These are phyloP conservation scores for Orthosia gracilis DNA, from an alignment of 2,888 invertebrate genomes.

Conservation along the genomic window DNA sequence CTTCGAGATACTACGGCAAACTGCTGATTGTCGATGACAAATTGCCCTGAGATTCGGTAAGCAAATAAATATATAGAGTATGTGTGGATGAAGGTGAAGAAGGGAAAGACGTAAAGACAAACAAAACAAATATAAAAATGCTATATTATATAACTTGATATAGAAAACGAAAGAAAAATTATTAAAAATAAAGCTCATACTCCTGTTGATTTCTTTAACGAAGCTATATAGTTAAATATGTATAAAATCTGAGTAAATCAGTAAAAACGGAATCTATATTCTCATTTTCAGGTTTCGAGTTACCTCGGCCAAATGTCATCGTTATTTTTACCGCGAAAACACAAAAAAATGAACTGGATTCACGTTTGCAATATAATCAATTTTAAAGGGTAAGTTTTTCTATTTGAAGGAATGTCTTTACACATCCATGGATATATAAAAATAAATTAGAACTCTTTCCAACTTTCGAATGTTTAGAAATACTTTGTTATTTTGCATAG, in stretches of 20 bases:
- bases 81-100: not conserved
- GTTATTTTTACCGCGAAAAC: not conserved
- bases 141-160: too few relatives aligned
- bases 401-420: not conserved
- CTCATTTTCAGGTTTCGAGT: not conserved
- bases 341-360: not conserved
- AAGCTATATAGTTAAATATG: not conserved
- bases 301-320: not conserved
- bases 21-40: constrained; percentile 58
- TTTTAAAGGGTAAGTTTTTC: too few relatives aligned
- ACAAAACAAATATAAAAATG: not conserved
- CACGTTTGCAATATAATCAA: not conserved
- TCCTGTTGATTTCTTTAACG: not conserved
- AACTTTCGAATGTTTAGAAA: not conserved
- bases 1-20: constrained; percentile 28
- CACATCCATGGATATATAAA: not conserved
- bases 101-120: not conserved
- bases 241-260: not conserved
- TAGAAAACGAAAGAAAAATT: not conserved
- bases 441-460: too few relatives aligned
- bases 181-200: not conserved
- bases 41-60: constrained; percentile 32
- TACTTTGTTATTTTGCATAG: not conserved
- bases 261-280: not conserved
- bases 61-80: constrained; percentile 5